Evolutionary conservation across 2,797 vertebrate genomes (phyloP), one percentile per base, ranked within the genome.

Genomic region (Gorsachius magnificus): DNA sequence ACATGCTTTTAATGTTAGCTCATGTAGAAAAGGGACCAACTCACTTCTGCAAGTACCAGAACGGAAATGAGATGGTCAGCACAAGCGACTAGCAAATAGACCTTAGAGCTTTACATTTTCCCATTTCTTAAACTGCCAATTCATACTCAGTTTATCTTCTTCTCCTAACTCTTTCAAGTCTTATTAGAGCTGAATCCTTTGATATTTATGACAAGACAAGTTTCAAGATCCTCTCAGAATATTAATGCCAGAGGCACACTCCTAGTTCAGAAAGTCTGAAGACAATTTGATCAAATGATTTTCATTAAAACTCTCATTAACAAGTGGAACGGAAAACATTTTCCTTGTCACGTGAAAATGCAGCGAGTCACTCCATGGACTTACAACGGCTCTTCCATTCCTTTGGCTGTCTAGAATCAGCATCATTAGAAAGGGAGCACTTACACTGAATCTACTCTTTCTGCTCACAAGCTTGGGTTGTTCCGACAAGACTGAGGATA

Each of bases 361-460:
- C 36, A 75, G 22, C 2, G 1, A 51, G 33, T 36, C 20, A 31
- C 35, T 51, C 43, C 25, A 29, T 9, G 16, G 43, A 38, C 10
- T 74, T 66, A 51, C 0, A 77, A 29, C 12, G n/a, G n/a, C n/a
- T 29, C 46, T 92, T 45, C 26, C 13, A 25, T 71, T 83, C 25
- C 25, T 92, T 75, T 51, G 28, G 5, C 13, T n/a, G 26, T 33
- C 20, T n/a, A 43, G 25, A 89, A 79, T 33, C 13, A 38, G 9
- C 14, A 33, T 20, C 1, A 0, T 29, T 50, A 38, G 36, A 64
- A 87, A 66, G 0, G 0, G 14, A 80, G 36, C 6, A 4, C 66
- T 82, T 43, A 29, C 5, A 41, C 2, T 22, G 24, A 86, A 29
- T 21, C 31, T 75, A 19, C 26, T 45, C 20, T 50, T 36, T 70